phyloP scores from a whole-genome alignment of 2,797 vertebrate genomes.

The Clamator glandarius region DNA sequence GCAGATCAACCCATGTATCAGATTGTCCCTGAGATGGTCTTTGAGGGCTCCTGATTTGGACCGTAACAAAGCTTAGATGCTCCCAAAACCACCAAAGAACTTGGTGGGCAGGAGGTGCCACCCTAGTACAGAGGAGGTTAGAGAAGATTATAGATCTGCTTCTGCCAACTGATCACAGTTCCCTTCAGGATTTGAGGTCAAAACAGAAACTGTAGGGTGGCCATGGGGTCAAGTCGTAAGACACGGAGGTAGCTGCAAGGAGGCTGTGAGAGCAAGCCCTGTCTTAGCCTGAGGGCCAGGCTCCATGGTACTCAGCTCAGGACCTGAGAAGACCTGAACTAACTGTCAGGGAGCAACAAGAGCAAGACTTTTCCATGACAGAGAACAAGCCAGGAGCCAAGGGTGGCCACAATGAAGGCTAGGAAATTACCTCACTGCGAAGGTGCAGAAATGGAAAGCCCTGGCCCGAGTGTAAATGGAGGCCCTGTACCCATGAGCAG shows the following conservation, averaged over 20 bases:
- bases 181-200: accelerated
- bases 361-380: background rate
- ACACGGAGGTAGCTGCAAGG: background rate
- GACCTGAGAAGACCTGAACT: background rate
- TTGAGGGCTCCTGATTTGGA: background rate
- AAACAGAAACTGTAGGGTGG: background rate
- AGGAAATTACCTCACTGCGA: background rate
- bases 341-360: background rate
- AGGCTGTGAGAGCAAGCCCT: background rate
- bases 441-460: background rate
- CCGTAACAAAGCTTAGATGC: background rate
- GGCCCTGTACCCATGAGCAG: background rate
- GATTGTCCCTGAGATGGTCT: background rate
- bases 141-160: background rate
- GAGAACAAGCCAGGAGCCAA: background rate
- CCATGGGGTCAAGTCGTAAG: background rate
- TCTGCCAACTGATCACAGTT: background rate
- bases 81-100: background rate
- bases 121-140: background rate
- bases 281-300: background rate
- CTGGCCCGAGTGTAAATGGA: background rate
- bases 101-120: background rate
- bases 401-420: background rate
- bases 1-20: background rate
- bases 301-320: background rate